phyloP scores from a whole-genome alignment of 2,797 vertebrate genomes.

The Periparus ater region DNA sequence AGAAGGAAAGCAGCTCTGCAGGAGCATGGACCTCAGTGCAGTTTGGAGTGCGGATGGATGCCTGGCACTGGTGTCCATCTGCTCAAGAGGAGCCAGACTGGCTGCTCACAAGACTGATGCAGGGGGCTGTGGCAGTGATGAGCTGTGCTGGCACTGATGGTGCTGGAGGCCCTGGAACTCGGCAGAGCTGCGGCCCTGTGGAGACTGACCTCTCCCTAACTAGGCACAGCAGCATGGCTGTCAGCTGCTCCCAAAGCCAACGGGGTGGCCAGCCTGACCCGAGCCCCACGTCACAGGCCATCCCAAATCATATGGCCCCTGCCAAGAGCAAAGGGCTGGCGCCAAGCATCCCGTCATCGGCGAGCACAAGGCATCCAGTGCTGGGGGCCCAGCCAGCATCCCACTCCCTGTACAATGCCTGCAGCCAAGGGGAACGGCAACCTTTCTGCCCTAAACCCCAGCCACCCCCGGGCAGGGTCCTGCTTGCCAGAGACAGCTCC shows the following conservation, averaged over 20 bases:
- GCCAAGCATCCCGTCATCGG: conserved; percentile 23
- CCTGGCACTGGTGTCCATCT: neutral
- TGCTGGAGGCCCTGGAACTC: neutral
- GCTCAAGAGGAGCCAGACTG: neutral
- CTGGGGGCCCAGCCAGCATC: neutral
- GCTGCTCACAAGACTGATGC: neutral
- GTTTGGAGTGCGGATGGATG: neutral
- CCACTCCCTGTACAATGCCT: neutral
- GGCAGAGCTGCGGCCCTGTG: fast-evolving
- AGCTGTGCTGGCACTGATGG: neutral
- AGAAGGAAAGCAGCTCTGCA: neutral
- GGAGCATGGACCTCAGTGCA: fast-evolving
- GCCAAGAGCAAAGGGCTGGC: neutral
- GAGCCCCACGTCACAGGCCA: neutral
- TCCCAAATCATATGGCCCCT: neutral
- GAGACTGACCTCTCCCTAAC: neutral
- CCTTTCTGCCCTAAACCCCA: neutral
- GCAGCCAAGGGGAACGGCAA: neutral
- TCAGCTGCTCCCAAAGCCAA: neutral
- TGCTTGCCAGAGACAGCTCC: neutral
- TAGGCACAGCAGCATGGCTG: neutral
- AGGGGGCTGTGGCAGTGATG: neutral
- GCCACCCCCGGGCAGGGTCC: neutral
- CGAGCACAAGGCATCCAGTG: neutral
- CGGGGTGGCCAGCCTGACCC: neutral